Evolutionary conservation across 2,888 invertebrate genomes (phyloP), one percentile per base, ranked within the genome.

Genomic region (Timema cristinae): DNA sequence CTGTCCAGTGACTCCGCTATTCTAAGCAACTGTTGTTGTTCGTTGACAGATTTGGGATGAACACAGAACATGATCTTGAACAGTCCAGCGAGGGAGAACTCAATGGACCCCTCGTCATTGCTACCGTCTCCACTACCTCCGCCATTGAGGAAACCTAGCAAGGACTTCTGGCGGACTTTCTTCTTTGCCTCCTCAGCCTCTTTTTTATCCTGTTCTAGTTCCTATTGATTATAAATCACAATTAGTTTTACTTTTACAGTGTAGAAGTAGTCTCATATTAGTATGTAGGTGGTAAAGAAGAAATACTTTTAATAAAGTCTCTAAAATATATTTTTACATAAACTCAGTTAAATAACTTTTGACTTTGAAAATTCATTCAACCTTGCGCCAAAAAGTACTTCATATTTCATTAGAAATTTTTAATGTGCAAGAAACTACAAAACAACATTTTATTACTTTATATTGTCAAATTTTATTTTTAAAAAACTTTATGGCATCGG

Each of bases 1-100:
- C 81, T 79, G 13, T 81, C 79, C 56, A 87, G 76, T 2, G 84
- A 81, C 9, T 82, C 79, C 9, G 81, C 79, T 56, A 86, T 83
- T 10, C 79, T 77, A 32, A 81, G 76, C 15, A 88, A 78, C 67
- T 84, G 83, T 16, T 79, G 77, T 11, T 83, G 81, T 73, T 85
- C 84, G 50, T 84, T 81, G 8, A 80, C 79, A 0, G 82, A 78
- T 75, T 83, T 82, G 8, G 82, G 81, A 73, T 84, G 82, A 0
- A 85, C 84, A 77, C 86, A 87, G 15, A 84, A 82, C 78, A 86
- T 81, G 73, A 85, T 84, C 74, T 84, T 86, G 78, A 88, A 87
- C 0, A 88, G 78, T 51, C 85, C 85, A 10, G 84, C 84, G 61
- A 86, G 79, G 0, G 85, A 85, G 75, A 86, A 83, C 75, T 86